Conservation (phyloP, 1,140 invertebrate genomes). For the Meteorus sp. region DNA sequence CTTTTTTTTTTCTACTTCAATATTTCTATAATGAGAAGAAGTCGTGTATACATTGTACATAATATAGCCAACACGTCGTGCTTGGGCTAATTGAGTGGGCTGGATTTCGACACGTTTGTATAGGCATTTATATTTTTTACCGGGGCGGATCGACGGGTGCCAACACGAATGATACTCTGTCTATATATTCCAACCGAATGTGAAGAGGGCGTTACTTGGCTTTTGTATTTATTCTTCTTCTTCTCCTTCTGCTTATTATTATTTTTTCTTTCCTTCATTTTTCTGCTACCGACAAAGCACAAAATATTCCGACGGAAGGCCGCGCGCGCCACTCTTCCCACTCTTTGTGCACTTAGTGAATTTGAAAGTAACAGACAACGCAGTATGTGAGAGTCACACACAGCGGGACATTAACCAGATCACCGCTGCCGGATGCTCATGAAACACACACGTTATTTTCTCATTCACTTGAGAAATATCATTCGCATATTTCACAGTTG, state of each 20-base stretch:
- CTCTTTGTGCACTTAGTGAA: constrained; percentile 19
- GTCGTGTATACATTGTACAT: constrained; percentile 4
- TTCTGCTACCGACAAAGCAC: no score
- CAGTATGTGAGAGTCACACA: constrained; percentile 17
- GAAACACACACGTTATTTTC: constrained; percentile 52
- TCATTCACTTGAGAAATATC: constrained; percentile 42
- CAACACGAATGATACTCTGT: constrained; percentile 5
- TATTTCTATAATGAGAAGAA: constrained; percentile 17
- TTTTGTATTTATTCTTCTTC: no score
- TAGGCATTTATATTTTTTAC: constrained; percentile 33
- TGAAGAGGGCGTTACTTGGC: no score
- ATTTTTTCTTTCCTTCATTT: no score
- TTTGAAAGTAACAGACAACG: not conserved
- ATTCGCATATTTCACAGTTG: no score
- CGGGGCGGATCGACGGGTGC: constrained; percentile 33
- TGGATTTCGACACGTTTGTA: constrained; percentile 42
- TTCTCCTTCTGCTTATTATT: no score
- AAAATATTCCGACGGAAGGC: no score
- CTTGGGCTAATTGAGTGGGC: constrained; percentile 38
- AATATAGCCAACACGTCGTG: constrained; percentile 18
- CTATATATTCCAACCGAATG: not conserved
- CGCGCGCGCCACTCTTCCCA: no score
- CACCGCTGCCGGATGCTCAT: constrained; percentile 54
- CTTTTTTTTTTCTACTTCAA: no score
- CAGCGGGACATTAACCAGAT: constrained; percentile 53